These are phyloP conservation scores for Apostichopus parvimensis DNA, from an alignment of 35 echinoderm and acorn worm genomes.

Conservation along the genomic window DNA sequence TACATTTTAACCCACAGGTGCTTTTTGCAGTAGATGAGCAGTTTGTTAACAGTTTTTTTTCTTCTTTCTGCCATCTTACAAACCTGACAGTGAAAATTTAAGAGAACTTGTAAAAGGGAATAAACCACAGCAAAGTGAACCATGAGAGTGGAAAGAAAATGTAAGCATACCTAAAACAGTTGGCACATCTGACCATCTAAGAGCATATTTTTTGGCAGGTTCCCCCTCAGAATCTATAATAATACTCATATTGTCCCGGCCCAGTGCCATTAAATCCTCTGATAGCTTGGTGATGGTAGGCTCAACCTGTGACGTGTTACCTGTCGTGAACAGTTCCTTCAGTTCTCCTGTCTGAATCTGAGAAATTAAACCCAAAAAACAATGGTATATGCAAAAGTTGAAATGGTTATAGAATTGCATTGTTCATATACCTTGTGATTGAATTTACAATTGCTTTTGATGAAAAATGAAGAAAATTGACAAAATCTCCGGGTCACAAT, in stretches of 20 bases:
- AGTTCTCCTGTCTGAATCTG: constrained; percentile 86
- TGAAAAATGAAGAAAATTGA: no score
- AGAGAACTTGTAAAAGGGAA: no score
- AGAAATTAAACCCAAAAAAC: not conserved
- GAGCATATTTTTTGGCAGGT: constrained; percentile 95
- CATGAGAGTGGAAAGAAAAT: constrained; percentile 13
- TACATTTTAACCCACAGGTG: no score
- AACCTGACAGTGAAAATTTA: no score
- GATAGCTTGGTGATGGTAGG: constrained; percentile 87
- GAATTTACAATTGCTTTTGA: no score
- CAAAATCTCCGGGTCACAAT: no score
- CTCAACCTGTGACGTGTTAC: constrained; percentile 93
- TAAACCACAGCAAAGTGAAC: not conserved
- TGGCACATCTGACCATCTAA: constrained; percentile 95
- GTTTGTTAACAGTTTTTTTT: no score
- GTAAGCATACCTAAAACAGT: constrained; percentile 77
- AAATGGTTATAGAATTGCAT: no score
- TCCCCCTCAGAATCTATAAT: constrained; percentile 95
- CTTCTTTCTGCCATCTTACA: no score
- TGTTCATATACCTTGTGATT: no score
- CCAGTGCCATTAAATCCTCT: constrained; percentile 85
- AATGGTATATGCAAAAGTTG: no score
- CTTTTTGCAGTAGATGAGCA: no score
- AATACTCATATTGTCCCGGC: constrained; percentile 95
- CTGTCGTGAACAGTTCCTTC: constrained; percentile 96